Conservation (phyloP, 92 coral and sea anemone genomes). For the Paramuricea clavata region DNA sequence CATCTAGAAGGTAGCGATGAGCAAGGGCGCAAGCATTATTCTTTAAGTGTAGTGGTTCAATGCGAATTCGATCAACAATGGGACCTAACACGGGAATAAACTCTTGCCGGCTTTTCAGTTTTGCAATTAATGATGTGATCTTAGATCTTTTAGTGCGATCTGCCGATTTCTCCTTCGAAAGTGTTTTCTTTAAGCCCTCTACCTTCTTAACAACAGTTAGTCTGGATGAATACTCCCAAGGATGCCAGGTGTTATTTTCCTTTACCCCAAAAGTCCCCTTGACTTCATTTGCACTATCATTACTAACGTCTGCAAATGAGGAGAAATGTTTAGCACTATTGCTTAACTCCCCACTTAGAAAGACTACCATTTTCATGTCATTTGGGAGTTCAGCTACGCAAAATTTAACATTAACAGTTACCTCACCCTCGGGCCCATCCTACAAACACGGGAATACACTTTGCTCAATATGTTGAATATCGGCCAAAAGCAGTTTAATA, state of each 20-base stretch:
- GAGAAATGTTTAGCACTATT: constrained; percentile 44
- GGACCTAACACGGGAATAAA: constrained; percentile 58
- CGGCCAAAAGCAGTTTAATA: constrained; percentile 40
- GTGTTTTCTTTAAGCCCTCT: constrained; percentile 39
- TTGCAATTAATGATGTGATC: constrained; percentile 57
- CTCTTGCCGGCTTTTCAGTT: constrained; percentile 69
- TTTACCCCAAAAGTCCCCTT: constrained; percentile 54
- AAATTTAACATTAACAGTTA: constrained; percentile 49
- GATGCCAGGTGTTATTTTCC: constrained; percentile 51
- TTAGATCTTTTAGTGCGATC: constrained; percentile 51
- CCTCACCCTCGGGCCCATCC: constrained; percentile 12
- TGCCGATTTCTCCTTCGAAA: constrained; percentile 33
- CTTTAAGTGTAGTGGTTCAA: neutral
- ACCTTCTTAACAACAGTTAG: constrained; percentile 48
- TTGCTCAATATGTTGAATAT: constrained; percentile 40
- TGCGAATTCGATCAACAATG: neutral
- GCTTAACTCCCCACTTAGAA: constrained; percentile 53
- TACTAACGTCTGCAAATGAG: constrained; percentile 54
- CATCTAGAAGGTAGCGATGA: constrained; percentile 43
- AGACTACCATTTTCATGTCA: constrained; percentile 68
- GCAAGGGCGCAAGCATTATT: constrained; percentile 1
- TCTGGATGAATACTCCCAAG: constrained; percentile 53
- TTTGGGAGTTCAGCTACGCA: constrained; percentile 57
- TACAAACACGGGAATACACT: constrained; percentile 1
- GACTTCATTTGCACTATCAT: constrained; percentile 16